Conservation (phyloP, 2,797 vertebrate species). For the Hyperoplus immaculatus region DNA sequence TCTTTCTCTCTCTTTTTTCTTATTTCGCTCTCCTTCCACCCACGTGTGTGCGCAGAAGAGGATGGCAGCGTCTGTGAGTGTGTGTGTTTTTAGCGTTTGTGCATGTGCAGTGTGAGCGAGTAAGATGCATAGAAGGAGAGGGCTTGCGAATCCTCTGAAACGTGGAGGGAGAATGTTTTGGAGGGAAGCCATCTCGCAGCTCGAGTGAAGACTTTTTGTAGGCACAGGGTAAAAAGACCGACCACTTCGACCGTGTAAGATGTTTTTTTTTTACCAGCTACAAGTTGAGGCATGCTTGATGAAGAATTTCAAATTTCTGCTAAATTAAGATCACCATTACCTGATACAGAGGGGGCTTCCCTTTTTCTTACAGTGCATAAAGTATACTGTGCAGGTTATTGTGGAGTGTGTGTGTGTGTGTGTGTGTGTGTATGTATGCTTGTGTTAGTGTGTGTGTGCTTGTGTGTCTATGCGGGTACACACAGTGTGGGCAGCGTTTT, state of each 20-base stretch:
- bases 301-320: constrained; percentile 56
- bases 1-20: constrained; percentile 77
- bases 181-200: constrained; percentile 81
- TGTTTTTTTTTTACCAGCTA: constrained; percentile 62
- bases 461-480: constrained; percentile 3
- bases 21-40: constrained; percentile 86
- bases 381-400: constrained; percentile 51
- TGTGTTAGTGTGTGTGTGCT: constrained; percentile 33
- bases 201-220: constrained; percentile 68
- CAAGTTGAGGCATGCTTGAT: constrained; percentile 62
- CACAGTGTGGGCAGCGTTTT: constrained; percentile 66
- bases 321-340: constrained; percentile 57
- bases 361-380: constrained; percentile 39
- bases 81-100: constrained; percentile 59
- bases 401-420: constrained; percentile 31
- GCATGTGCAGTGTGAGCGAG: constrained; percentile 58
- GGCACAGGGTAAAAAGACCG: constrained; percentile 72
- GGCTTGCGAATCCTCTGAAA: constrained; percentile 79
- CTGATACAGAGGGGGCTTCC: constrained; percentile 26
- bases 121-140: constrained; percentile 80
- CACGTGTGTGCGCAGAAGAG: constrained; percentile 80
- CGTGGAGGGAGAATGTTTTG: constrained; percentile 79
- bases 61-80: constrained; percentile 70
- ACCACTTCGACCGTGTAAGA: constrained; percentile 62
- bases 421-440: constrained; percentile 23